Evolutionary conservation across 2,113 vertebrate genomes (phyloP).

Genomic region (Seriola quinqueradiata): DNA sequence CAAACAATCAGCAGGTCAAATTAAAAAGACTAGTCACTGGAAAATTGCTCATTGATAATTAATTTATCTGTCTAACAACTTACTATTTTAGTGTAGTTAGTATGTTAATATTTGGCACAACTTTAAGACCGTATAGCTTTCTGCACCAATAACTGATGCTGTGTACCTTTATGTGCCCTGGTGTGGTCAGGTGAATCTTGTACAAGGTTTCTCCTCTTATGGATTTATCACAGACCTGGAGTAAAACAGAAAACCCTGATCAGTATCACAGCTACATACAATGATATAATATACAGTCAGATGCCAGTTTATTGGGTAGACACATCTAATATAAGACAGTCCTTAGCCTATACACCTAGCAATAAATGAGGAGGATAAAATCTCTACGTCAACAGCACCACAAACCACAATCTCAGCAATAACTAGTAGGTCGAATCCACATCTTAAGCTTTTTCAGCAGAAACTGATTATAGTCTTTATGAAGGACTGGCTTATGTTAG

Average conservation of each 20-base stretch:
- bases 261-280: not conserved
- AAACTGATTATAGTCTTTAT: not conserved
- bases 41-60: not conserved
- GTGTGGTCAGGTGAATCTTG: conserved; percentile 84
- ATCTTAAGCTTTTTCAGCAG: not conserved
- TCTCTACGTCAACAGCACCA: not conserved
- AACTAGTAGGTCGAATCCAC: too few relatives aligned
- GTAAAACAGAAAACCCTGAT: conserved; percentile 13
- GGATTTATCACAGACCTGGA: conserved; percentile 82
- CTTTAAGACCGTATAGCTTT: not conserved
- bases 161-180: conserved; percentile 83
- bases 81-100: not conserved
- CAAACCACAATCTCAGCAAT: too few relatives aligned
- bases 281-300: not conserved
- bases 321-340: not conserved
- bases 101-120: too few relatives aligned
- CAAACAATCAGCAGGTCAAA: not conserved
- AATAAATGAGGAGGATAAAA: not conserved
- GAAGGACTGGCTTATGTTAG: not conserved
- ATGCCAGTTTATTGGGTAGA: not conserved
- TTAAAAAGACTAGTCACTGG: not conserved
- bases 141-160: not conserved
- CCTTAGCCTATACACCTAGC: not conserved
- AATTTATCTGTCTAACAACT: not conserved
- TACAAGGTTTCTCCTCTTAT: conserved; percentile 80